Evolutionary conservation across 2,113 vertebrate species (phyloP).

Genomic region (Cariama cristata): DNA sequence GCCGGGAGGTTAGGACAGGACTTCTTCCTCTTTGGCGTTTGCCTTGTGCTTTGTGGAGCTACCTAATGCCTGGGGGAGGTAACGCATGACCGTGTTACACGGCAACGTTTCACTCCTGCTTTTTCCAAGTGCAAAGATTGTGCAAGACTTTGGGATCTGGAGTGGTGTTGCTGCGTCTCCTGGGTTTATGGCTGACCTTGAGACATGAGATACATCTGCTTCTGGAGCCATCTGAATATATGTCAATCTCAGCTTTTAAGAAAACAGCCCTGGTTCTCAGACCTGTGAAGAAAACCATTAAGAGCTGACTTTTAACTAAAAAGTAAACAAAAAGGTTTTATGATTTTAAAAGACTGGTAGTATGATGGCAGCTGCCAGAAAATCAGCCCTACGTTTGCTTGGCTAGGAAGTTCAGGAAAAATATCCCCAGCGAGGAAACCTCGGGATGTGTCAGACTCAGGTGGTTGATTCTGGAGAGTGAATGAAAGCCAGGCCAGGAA

Average conservation of each 20-base stretch:
- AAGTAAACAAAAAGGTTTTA: not conserved
- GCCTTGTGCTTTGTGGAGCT: not conserved
- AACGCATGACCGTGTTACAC: fast-evolving
- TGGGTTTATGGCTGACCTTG: not conserved
- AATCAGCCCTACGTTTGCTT: fast-evolving
- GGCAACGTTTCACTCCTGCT: not conserved
- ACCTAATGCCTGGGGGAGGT: not conserved
- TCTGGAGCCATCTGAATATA: not conserved
- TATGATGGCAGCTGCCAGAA: not conserved
- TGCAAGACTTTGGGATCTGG: not conserved
- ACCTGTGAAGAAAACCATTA: not conserved
- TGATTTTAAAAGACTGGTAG: not conserved
- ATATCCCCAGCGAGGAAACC: fast-evolving
- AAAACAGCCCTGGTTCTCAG: not conserved
- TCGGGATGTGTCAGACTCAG: fast-evolving
- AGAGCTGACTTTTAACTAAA: not conserved
- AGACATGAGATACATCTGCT: fast-evolving
- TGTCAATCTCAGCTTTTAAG: not conserved
- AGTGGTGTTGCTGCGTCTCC: not conserved
- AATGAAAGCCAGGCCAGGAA: not conserved
- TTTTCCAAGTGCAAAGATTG: not conserved
- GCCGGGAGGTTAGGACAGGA: not conserved
- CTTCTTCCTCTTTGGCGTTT: fast-evolving
- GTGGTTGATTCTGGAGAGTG: not conserved
- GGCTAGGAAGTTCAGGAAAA: not conserved